A percentile compares a stretch with the other conserved stretches of the same genome.
These are phyloP conservation scores for Perognathus longimembris DNA, from an alignment of 2,113 vertebrate genomes.

Conservation along the genomic window DNA sequence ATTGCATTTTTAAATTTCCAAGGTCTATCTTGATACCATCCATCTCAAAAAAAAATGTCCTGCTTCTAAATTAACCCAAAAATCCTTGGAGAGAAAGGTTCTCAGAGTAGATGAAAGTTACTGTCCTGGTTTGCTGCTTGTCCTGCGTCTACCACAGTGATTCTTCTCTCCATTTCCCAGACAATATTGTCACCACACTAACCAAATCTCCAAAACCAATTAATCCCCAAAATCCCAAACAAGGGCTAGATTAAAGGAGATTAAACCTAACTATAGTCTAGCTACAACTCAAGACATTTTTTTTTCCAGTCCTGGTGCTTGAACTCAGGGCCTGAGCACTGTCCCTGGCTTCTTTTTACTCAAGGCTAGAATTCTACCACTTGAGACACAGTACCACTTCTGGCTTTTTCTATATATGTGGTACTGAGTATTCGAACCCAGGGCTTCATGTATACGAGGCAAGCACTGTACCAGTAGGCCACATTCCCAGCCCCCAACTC, in stretches of 20 bases:
- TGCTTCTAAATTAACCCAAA: constrained; percentile 44
- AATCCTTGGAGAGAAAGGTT: neutral
- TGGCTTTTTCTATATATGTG: too few species aligned
- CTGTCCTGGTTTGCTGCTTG: neutral
- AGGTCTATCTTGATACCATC: neutral
- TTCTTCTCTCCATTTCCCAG: neutral
- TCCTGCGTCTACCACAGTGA: constrained; percentile 3
- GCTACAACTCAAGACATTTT: neutral
- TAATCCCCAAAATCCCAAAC: constrained; percentile 13
- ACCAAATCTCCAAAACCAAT: constrained; percentile 40
- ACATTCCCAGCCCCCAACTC: too few species aligned
- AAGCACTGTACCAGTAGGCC: too few species aligned
- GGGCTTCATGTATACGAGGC: too few species aligned
- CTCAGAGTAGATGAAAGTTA: neutral
- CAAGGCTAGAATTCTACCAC: too few species aligned
- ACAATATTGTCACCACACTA: neutral
- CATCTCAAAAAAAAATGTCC: constrained; percentile 33
- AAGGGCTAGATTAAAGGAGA: constrained; percentile 5
- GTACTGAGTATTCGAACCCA: too few species aligned
- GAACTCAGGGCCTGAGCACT: too few species aligned
- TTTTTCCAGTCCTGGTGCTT: too few species aligned
- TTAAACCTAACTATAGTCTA: neutral
- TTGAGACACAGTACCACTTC: too few species aligned
- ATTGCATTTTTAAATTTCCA: neutral
- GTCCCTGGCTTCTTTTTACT: too few species aligned